Evolutionary conservation across 2,797 vertebrate genomes (phyloP).

Genomic region (Todus mexicanus): DNA sequence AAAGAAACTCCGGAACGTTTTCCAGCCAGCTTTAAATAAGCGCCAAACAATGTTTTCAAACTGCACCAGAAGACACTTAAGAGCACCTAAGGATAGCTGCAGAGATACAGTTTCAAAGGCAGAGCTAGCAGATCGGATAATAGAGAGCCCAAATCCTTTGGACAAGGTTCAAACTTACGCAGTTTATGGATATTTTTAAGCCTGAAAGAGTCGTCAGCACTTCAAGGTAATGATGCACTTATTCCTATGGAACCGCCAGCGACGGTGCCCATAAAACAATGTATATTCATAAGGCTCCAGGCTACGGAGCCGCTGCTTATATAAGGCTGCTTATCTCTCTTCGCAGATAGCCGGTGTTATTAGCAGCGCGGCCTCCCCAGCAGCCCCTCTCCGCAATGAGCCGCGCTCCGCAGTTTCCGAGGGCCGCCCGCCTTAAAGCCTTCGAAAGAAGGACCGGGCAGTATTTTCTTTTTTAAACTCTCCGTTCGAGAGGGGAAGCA

Average conservation of each 20-base stretch:
- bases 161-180: constrained; percentile 68
- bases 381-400: constrained; percentile 7
- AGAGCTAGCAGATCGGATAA: constrained; percentile 63
- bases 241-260: constrained; percentile 36
- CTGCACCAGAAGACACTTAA: constrained; percentile 38
- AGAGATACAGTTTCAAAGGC: constrained; percentile 71
- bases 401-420: constrained; percentile 21
- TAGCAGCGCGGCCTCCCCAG: not conserved
- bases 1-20: not conserved
- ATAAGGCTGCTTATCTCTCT: constrained; percentile 37
- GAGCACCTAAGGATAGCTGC: constrained; percentile 65
- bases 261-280: constrained; percentile 39
- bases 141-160: constrained; percentile 70
- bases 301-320: constrained; percentile 40
- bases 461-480: not conserved
- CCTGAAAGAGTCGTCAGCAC: constrained; percentile 52
- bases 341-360: constrained; percentile 33
- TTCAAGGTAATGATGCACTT: constrained; percentile 62
- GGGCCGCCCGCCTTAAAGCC: constrained; percentile 24
- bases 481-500: constrained; percentile 14
- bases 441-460: constrained; percentile 36
- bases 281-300: constrained; percentile 51
- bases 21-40: not conserved
- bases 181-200: constrained; percentile 70
- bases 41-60: not conserved